Evolutionary conservation across 2,888 invertebrate genomes (phyloP).

Genomic region (Tachina fera): DNA sequence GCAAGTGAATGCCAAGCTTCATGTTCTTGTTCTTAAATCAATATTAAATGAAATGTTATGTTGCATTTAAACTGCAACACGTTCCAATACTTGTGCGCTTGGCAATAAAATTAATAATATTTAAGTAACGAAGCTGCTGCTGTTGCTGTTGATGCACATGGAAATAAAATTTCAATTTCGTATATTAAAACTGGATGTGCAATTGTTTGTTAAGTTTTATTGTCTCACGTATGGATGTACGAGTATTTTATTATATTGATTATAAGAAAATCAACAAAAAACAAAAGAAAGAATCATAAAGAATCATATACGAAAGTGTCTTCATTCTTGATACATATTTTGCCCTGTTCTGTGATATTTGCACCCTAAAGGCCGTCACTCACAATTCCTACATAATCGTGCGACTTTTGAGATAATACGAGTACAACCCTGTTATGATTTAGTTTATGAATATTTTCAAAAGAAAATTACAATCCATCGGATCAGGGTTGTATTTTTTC

Average conservation of each 20-base stretch:
- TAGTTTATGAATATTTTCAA: too few species aligned
- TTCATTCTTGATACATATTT: not conserved
- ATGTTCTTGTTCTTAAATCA: slow-evolving; percentile 47
- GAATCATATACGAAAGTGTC: slow-evolving; percentile 1
- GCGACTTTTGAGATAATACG: not conserved
- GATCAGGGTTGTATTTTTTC: too few species aligned
- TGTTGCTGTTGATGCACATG: slow-evolving; percentile 22
- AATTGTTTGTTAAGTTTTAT: slow-evolving; percentile 54
- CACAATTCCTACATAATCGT: too few species aligned
- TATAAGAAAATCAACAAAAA: not conserved
- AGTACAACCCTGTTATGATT: too few species aligned
- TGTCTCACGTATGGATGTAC: not conserved
- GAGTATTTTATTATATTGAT: too few species aligned
- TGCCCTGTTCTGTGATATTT: not conserved
- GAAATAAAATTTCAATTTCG: slow-evolving; percentile 54
- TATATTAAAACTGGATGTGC: slow-evolving; percentile 29
- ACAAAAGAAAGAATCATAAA: not conserved
- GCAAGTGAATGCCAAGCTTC: slow-evolving; percentile 1
- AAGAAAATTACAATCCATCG: too few species aligned
- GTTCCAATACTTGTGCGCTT: slow-evolving; percentile 57
- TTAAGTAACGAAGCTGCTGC: slow-evolving; percentile 41
- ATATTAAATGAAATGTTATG: slow-evolving; percentile 62
- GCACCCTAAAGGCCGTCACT: not conserved
- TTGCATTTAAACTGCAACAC: slow-evolving; percentile 70
- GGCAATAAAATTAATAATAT: slow-evolving; percentile 23